phyloP scores from a whole-genome alignment of 2,113 vertebrate genomes.

The Perca flavescens region DNA sequence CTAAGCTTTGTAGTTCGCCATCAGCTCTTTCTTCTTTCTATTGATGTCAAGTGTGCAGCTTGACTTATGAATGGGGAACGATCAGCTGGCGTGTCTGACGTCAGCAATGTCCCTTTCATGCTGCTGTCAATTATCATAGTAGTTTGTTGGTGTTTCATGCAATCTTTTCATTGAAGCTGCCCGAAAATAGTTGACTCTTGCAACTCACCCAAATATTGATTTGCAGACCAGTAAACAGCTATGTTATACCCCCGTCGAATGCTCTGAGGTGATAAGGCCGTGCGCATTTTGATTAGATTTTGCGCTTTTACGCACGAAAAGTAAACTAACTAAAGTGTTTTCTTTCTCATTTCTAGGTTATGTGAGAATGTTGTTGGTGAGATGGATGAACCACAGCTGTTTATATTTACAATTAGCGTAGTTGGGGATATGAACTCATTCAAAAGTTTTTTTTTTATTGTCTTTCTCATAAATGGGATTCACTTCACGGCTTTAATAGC shows the following conservation, averaged over 20 bases:
- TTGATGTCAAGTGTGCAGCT: slow-evolving; percentile 38
- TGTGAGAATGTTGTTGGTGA: no score
- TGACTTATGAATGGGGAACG: slow-evolving; percentile 14
- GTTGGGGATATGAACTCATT: no score
- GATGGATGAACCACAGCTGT: no score
- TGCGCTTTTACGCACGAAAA: slow-evolving; percentile 28
- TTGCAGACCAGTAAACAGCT: neutral
- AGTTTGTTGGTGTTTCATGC: neutral
- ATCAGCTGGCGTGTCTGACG: neutral
- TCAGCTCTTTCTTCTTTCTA: slow-evolving; percentile 10
- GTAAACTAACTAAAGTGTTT: no score
- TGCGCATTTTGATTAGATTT: neutral
- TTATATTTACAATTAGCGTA: no score
- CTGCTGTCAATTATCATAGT: neutral
- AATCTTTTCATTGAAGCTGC: neutral
- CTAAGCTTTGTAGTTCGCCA: neutral
- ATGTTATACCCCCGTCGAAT: neutral
- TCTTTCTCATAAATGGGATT: no score
- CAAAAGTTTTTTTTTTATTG: no score
- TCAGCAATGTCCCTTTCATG: neutral
- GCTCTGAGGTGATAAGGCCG: neutral
- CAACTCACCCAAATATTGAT: neutral
- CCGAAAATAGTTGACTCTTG: no score
- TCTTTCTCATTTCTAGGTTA: no score
- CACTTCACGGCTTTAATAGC: no score